Base-by-base conservation (phyloP, 2,113 vertebrate species). In the Candoia aspera region DNA sequence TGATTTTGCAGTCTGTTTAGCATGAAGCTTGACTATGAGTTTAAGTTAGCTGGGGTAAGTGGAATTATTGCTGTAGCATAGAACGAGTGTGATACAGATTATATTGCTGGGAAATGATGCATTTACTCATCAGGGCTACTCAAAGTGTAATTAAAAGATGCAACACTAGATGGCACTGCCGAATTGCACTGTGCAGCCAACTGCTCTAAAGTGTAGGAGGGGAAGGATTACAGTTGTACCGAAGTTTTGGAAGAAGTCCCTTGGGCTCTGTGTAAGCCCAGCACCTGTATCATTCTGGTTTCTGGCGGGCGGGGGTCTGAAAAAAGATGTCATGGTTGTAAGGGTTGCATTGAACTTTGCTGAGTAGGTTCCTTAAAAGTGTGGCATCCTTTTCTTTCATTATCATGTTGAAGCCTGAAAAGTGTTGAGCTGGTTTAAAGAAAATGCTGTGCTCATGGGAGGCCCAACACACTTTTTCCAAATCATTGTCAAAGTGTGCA, bases 121-220 rank as follows among this genome's bases (percentile, higher is more conserved):
- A 15, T 57, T 55, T 68, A 68, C 23, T 49, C 10, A 42, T 26
- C 23, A 55, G 9, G 23, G 24, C 55, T 10, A 24, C 49, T 85
- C 21, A 54, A 54, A 42, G 4, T 92, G 87, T 55, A 73, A 57
- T 55, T 73, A 33, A 64, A 92, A 19, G 13, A 26, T 1, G 10
- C n/a, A 85, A 85, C 91, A 42, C 87, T 55, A 92, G 91, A 58
- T 92, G 91, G 91, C 87, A 92, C 73, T 89, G 58, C n/a, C 64
- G 91, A 92, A 85, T 60, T 85, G 79, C 59, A 13, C 37, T 88
- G 37, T 17, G n/a, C 29, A 49, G 62, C 9, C 11, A 49, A 79
- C 60, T 3, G 8, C 46, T 64, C 11, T 33, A 17, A 79, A 37
- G 33, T 9, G n/a, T 33, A 73, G 37, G 17, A 79, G 17, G 42